Percentiles rank a stretch among this genome's conserved stretches.
Evolutionary conservation across 2,797 vertebrate genomes (phyloP).

Genomic region (Microctenopoma steveboyesi): DNA sequence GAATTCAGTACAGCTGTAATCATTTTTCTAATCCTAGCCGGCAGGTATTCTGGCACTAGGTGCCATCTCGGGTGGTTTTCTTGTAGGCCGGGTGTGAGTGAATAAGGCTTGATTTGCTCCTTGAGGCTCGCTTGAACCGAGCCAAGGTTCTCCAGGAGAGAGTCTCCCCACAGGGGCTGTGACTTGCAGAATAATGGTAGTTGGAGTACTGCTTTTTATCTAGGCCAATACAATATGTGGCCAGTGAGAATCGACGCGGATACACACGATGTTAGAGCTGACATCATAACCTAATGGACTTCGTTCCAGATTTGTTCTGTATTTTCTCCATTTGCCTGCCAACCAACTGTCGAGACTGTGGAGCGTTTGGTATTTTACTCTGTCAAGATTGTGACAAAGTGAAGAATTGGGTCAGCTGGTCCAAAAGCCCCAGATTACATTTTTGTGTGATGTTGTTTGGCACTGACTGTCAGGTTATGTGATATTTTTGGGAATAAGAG

Average conservation of each 20-base stretch:
- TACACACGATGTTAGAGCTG: conserved; percentile 37
- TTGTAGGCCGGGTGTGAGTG: conserved; percentile 51
- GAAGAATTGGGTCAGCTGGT: conserved; percentile 49
- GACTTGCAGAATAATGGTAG: conserved; percentile 64
- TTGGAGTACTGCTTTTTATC: conserved; percentile 49
- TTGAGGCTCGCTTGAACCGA: conserved; percentile 38
- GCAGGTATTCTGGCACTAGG: conserved; percentile 66
- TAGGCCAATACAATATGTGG: conserved; percentile 37
- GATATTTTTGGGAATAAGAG: conserved; percentile 47
- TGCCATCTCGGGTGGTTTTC: conserved; percentile 67
- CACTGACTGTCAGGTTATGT: conserved; percentile 15
- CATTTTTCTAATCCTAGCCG: conserved; percentile 66
- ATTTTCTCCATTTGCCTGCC: conserved; percentile 36
- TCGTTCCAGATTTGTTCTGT: conserved; percentile 36
- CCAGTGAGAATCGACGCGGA: conserved; percentile 40
- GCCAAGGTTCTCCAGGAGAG: conserved; percentile 51
- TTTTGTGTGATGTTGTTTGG: conserved; percentile 58
- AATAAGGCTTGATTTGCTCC: conserved; percentile 65
- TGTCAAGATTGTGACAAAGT: conserved; percentile 46
- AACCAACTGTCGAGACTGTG: conserved; percentile 33
- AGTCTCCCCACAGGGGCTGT: conserved; percentile 43
- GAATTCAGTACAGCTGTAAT: conserved; percentile 64
- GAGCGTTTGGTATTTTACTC: conserved; percentile 36
- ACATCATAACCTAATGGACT: conserved; percentile 37
- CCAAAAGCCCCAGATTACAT: conserved; percentile 41